Percentiles rank a stretch among this genome's conserved stretches.
These are phyloP conservation scores for Gryllus longicercus DNA, from an alignment of 2,888 invertebrate genomes.

Conservation along the genomic window DNA sequence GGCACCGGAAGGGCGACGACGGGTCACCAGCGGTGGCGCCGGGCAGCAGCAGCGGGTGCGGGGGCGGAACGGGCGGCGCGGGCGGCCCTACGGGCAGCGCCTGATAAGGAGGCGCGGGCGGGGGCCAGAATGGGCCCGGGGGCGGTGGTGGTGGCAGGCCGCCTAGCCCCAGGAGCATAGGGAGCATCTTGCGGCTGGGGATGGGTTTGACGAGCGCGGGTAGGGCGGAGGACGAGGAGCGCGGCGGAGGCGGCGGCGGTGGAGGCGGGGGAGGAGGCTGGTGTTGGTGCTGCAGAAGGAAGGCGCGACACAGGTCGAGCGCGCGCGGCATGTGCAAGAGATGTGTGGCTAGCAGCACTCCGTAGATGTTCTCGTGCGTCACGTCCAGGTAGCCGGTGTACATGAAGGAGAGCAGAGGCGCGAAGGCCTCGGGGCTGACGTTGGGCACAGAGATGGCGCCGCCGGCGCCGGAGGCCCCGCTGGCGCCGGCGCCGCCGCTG, in stretches of 20 bases:
- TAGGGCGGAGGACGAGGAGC: slow-evolving; percentile 27
- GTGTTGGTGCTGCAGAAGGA: slow-evolving; percentile 50
- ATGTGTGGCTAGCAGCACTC: slow-evolving; percentile 67
- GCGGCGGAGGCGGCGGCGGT: slow-evolving; percentile 34
- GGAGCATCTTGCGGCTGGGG: slow-evolving; percentile 49
- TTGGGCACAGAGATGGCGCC: slow-evolving; percentile 53
- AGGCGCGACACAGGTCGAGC: slow-evolving; percentile 63
- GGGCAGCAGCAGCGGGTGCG: slow-evolving; percentile 28
- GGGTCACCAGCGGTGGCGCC: slow-evolving; percentile 27
- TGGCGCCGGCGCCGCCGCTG: slow-evolving; percentile 29
- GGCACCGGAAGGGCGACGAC: background rate
- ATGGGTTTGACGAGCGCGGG: slow-evolving; percentile 47
- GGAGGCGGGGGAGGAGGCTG: slow-evolving; percentile 43
- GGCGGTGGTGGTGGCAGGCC: slow-evolving; percentile 35
- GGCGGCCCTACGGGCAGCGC: slow-evolving; percentile 33
- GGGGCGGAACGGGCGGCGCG: slow-evolving; percentile 33
- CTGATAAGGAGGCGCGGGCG: slow-evolving; percentile 31
- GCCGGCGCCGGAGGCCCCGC: slow-evolving; percentile 18
- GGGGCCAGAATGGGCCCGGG: slow-evolving; percentile 36
- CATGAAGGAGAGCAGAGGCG: slow-evolving; percentile 65
- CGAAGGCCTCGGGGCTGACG: slow-evolving; percentile 51
- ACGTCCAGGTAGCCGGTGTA: slow-evolving; percentile 70
- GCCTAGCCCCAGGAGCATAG: slow-evolving; percentile 30
- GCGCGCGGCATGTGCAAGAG: slow-evolving; percentile 71
- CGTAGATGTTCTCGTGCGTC: slow-evolving; percentile 67